Evolutionary conservation across 2,888 invertebrate species (phyloP), one percentile per base, ranked within the genome.

Genomic region (Syritta pipiens): DNA sequence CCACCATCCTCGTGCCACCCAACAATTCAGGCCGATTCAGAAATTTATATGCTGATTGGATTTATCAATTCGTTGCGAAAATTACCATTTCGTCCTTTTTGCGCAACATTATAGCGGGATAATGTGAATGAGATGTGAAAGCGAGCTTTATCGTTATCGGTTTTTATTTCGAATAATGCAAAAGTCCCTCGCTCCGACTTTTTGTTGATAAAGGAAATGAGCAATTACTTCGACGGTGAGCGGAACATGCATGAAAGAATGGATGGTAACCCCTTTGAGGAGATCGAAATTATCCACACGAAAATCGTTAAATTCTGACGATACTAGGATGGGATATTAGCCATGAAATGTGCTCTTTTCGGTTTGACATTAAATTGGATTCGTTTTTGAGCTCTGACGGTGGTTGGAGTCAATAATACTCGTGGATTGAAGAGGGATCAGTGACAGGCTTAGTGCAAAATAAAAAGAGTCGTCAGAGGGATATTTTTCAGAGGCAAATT

Each of bases 21-120:
- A 28, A 28, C 7, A 28, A 28, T 9, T 9, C 28, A 28, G 0
- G 4, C 9, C 3, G 0, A n/a, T 28, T 3, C 3, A 40, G 35
- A 40, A 67, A 69, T 76, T 76, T 68, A 57, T 62, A 76, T 68
- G 55, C 62, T 63, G 62, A 69, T 76, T 69, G 62, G 62, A 55
- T 63, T 76, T 63, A 48, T 62, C 62, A 62, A 76, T 63, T 76
- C 69, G 32, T 24, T 19, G 51, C 40, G 51, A 46, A 75, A n/a
- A 68, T 53, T 26, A 53, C 12, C 37, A 74, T 35, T 46, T 14
- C 4, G 37, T 44, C 32, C 9, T 10, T 51, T 65, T 49, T 28
- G 22, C 28, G 30, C 9, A 40, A 42, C 20, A 46, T 55, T 22
- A 28, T 48, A 14, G 3, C 7, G 7, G 4, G 7, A 9, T 28